Base-by-base conservation (phyloP, 2,113 vertebrate species). In the Alosa alosa region DNA sequence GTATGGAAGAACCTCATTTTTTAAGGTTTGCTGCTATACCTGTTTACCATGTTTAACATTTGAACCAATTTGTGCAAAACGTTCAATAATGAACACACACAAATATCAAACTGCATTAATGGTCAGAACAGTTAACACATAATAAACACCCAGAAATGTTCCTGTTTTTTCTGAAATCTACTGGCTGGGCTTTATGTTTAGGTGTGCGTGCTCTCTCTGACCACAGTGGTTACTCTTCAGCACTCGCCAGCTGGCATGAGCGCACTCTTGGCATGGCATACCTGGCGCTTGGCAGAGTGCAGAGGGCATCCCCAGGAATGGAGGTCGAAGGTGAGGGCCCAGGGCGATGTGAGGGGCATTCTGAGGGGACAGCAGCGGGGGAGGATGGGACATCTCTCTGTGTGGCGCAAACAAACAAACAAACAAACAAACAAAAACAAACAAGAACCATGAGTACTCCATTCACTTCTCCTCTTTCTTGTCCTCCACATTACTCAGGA, bases 211-310 rank as follows among this genome's bases (percentile, higher is more conserved):
- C 13, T 4, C 5, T 78, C 5, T 78, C 31, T 41, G 72, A 11
- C 72, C 36, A 78, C 72, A 78, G 31, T 39, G 72, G 11, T 78
- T 78, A 41, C 72, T 39, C 31, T 17, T 78, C 15, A 17, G 5
- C 31, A 2, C 11, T 39, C 2, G 72, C 72, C 72, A 78, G 72
- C 72, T 78, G 72, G 72, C 72, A 78, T 60, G 36, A 6, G 72
- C 4, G 17, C 44, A 41, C 22, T 46, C 13, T 75, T 46, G 0
- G 84, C 25, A 9, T 75, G 41, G 85, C 96, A 96, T 93, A 99
- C 98, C 98, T 92, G 98, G 97, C 0, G 96, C 94, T 94, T 98
- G 98, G 94, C 97, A 99, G 84, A 99, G 94, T n/a, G 97, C 95
- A 0, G 98, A 97, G 82, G 97, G 97, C 94, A 99, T 95, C 92